These are phyloP conservation scores for Agrypnus murinus DNA, from an alignment of 2,888 invertebrate genomes.

Conservation along the genomic window DNA sequence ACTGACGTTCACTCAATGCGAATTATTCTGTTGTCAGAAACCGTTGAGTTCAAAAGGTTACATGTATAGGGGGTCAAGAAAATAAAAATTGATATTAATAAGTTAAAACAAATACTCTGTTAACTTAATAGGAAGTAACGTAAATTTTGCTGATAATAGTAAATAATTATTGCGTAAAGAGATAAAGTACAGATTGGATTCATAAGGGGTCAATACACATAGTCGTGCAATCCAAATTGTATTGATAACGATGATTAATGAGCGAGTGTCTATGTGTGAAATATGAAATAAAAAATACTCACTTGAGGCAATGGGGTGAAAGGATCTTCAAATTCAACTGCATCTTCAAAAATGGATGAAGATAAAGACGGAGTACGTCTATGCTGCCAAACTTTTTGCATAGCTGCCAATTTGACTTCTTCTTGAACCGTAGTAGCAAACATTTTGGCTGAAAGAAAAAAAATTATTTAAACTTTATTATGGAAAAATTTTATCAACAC, in stretches of 20 bases:
- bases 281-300: conserved; percentile 29
- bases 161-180: no score
- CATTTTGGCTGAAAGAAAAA: conserved; percentile 54
- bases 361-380: conserved; percentile 57
- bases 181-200: no score
- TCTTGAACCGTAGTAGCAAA: conserved; percentile 61
- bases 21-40: background rate
- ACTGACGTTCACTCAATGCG: background rate
- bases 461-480: background rate
- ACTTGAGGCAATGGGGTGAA: conserved; percentile 54
- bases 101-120: no score
- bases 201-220: no score
- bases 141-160: no score
- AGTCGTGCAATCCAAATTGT: no score
- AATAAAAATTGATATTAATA: background rate
- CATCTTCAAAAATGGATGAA: conserved; percentile 63
- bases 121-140: no score
- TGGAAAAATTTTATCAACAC: no score
- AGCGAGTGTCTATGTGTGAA: no score
- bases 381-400: conserved; percentile 67
- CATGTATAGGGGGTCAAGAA: background rate
- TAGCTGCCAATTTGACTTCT: conserved; percentile 67
- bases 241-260: no score
- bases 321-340: conserved; percentile 61
- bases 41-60: background rate